Evolutionary conservation across 2,113 vertebrate species (phyloP), one percentile per base, ranked within the genome.

Genomic region (Lophura nycthemera): DNA sequence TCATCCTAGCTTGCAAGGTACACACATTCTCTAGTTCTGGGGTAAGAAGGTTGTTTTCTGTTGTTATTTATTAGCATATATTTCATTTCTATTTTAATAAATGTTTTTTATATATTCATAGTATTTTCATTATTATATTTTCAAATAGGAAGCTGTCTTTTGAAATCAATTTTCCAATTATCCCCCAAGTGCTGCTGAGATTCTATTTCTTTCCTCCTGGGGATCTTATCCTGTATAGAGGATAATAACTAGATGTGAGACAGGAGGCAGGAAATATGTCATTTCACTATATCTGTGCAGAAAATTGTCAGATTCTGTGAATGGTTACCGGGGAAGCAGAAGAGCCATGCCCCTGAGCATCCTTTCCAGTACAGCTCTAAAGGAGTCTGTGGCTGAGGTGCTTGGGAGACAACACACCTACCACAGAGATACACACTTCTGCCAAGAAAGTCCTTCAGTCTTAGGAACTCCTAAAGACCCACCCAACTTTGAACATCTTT

Each of bases 401-500:
- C 20, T 30, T 42, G 72, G 16, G n/a, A 57, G 22, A 29, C 32
- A 40, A 54, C 2, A 4, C 34, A 30, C 21, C 38, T 32, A 40
- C 24, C 0, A 0, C 48, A 56, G 47, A 63, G 20, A 30, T 7
- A 50, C 2, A 10, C 40, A 25, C 24, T 72, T 27, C 15, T 21
- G 32, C 11, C 47, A 45, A 29, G 52, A 27, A 67, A 56, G 38
- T 38, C 32, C 59, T 69, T 69, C 59, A 45, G 52, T 45, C 63
- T 27, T 29, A 60, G 25, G n/a, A 36, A 43, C 59, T 84, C 54
- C 34, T 45, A 36, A 42, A 47, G 42, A 19, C 54, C 27, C 4
- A 20, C 79, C 52, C 34, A 8, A 48, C 48, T 25, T 25, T 14
- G 30, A 59, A 77, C 29, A 63, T 30, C 27, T 64, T 17, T 30